Evolutionary conservation across 2,113 vertebrate genomes (phyloP), one percentile per base, ranked within the genome.

Genomic region (Colinus virginianus): DNA sequence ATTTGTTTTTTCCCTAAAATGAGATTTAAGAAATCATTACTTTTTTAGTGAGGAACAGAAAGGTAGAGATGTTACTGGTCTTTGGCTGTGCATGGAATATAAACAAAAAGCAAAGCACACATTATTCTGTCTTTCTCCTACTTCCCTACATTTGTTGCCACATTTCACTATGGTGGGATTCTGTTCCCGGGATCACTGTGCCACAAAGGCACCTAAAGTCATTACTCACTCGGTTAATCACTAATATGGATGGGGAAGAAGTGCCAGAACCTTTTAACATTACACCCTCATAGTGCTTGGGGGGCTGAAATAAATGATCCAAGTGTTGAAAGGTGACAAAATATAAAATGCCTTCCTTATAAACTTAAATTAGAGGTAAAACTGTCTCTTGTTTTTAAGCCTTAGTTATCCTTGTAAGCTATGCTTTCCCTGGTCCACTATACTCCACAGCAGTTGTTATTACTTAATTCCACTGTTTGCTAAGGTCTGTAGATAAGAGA

Each of bases 141-240:
- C 56, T 40, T 93, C 43, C n/a, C 26, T 46, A 43, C 17, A 30
- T 76, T 90, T 92, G 38, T 78, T 92, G 48, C 53, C 40, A 74
- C 43, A 56, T 72, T 87, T 89, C 58, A 67, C 49, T 84, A 55
- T 18, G 34, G 70, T 84, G 36, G 36, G 61, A 88, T 68, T 86
- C 59, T 43, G 67, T 28, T 94, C 38, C 30, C 0, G 1, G 0
- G 0, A 76, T 62, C 80, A 38, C n/a, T 72, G 67, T 78, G 80
- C 43, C 91, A 86, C 84, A 95, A 59, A 92, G 75, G 90, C 3
- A 2, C 78, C 90, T 93, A 45, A 89, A 96, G 91, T 95, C 83
- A 96, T 95, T 96, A 95, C 42, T 95, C 90, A 96, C 74, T 93
- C 91, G 93, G 80, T 92, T 96, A 96, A 95, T 86, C 90, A 93